Evolutionary conservation across 2,888 invertebrate species (phyloP).

Genomic region (Venustoraphidia nigricollis): DNA sequence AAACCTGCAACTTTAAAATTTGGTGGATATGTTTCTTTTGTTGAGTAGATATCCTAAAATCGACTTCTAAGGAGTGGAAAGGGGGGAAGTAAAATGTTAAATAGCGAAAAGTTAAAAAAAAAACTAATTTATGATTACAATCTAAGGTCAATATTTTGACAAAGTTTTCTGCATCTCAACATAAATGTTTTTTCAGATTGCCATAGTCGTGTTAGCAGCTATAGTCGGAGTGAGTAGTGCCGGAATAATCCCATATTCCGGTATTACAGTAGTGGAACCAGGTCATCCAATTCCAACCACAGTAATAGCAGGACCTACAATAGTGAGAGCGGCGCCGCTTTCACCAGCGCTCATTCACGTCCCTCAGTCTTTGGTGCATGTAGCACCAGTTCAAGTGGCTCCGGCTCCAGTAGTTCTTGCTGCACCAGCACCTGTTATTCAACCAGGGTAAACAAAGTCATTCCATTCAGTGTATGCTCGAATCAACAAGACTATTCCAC

Average conservation of each 20-base stretch:
- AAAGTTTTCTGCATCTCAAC: too few species aligned
- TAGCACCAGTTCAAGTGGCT: conserved; percentile 12
- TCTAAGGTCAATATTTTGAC: too few species aligned
- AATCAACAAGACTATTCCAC: too few species aligned
- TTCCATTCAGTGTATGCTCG: too few species aligned
- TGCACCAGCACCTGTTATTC: conserved; percentile 19
- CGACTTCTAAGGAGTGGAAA: too few species aligned
- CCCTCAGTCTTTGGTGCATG: conserved; percentile 11
- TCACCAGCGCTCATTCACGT: conserved; percentile 7
- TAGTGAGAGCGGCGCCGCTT: conserved; percentile 5
- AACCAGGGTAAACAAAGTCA: conserved; percentile 18
- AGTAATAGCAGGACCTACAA: conserved; percentile 4
- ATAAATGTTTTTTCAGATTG: conserved; percentile 26
- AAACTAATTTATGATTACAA: too few species aligned
- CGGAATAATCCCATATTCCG: conserved; percentile 10
- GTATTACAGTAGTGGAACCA: conserved; percentile 4
- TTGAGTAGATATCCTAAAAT: too few species aligned
- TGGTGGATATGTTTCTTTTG: too few species aligned
- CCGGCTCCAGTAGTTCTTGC: conserved; percentile 17
- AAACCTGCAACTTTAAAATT: too few species aligned
- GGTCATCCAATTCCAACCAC: background rate
- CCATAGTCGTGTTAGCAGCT: conserved; percentile 19
- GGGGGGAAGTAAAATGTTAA: too few species aligned
- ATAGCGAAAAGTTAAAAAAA: too few species aligned
- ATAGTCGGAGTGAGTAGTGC: conserved; percentile 15